Conservation (phyloP, 2,113 vertebrate species). For the Smithornis capensis region DNA sequence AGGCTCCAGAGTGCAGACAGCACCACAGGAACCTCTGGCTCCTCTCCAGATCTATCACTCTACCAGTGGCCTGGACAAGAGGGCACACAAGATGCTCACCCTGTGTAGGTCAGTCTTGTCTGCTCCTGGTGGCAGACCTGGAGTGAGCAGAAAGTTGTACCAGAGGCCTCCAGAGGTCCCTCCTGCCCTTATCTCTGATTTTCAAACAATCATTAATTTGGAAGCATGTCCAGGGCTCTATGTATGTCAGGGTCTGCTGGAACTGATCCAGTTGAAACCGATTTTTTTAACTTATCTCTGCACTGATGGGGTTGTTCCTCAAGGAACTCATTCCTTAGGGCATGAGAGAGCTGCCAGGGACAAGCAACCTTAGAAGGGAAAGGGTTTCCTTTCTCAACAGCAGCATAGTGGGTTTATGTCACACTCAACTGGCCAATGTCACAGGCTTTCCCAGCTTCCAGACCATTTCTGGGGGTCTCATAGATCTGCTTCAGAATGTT, state of each 20-base stretch:
- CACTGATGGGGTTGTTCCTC: neutral
- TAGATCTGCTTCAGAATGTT: neutral
- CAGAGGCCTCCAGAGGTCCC: neutral
- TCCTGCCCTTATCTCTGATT: neutral
- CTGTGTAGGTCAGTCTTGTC: neutral
- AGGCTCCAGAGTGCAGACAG: neutral
- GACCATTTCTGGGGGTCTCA: neutral
- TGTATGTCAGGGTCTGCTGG: neutral
- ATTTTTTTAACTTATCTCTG: neutral
- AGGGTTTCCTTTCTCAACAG: neutral
- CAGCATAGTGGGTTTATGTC: neutral
- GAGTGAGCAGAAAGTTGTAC: neutral
- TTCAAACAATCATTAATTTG: neutral
- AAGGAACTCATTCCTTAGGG: neutral
- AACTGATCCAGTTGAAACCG: neutral
- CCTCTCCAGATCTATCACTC: neutral
- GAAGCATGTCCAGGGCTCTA: neutral
- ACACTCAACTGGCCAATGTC: neutral
- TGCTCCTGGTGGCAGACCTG: neutral
- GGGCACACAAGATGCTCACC: neutral
- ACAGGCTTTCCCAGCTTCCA: neutral
- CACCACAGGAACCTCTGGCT: neutral
- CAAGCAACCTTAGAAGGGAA: neutral
- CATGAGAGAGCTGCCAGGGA: neutral
- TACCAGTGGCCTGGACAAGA: neutral